Conservation (phyloP, 2,888 invertebrate genomes). For the Flexamia atlantica region DNA sequence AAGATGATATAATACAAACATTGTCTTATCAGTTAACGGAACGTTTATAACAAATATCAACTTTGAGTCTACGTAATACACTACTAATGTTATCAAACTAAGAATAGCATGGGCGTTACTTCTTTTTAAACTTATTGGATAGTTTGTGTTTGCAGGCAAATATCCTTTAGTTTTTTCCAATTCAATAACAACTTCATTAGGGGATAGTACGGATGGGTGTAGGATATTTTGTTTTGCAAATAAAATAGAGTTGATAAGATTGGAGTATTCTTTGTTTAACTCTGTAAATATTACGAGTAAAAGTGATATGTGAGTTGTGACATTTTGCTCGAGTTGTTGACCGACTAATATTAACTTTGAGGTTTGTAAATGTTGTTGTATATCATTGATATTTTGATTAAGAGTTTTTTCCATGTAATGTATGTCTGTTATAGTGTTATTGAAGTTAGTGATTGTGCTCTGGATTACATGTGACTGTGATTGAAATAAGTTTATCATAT, state of each 20-base stretch:
- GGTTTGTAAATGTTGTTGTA: background rate
- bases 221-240: slow-evolving; percentile 29
- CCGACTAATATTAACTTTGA: background rate
- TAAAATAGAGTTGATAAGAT: slow-evolving; percentile 8
- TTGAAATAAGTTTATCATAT: background rate
- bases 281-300: background rate
- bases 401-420: slow-evolving; percentile 8
- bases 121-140: background rate
- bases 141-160: slow-evolving; percentile 9
- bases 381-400: background rate
- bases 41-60: slow-evolving; percentile 5
- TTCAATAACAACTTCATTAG: background rate
- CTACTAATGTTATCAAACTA: background rate
- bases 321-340: background rate
- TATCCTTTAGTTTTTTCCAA: slow-evolving; percentile 1
- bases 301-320: background rate
- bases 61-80: background rate
- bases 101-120: background rate
- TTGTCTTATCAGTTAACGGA: background rate
- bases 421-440: background rate
- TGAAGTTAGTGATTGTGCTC: slow-evolving; percentile 35
- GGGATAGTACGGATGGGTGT: slow-evolving; percentile 21
- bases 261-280: slow-evolving; percentile 18
- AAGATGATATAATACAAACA: slow-evolving; percentile 6
- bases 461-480: slow-evolving; percentile 19